Evolutionary conservation across 2,113 vertebrate genomes (phyloP).

Genomic region (Chloebia gouldiae): DNA sequence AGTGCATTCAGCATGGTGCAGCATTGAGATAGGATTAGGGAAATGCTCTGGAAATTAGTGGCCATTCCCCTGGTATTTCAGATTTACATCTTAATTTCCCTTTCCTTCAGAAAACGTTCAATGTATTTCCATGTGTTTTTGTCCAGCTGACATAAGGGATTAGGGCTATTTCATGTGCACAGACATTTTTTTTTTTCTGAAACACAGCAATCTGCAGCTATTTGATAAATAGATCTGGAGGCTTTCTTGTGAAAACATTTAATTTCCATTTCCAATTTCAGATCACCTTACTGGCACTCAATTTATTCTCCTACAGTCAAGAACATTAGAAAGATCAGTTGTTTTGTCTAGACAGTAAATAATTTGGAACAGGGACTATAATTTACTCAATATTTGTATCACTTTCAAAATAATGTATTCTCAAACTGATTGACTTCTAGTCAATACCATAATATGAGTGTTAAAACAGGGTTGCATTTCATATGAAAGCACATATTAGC

Average conservation of each 20-base stretch:
- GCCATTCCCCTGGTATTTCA: background rate
- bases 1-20: background rate
- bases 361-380: background rate
- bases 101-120: background rate
- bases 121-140: background rate
- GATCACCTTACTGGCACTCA: background rate
- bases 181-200: background rate
- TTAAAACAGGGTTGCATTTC: background rate
- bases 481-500: background rate
- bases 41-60: background rate
- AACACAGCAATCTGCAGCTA: background rate
- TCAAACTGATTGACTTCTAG: background rate
- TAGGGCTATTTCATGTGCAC: background rate
- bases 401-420: background rate
- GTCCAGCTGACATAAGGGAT: background rate
- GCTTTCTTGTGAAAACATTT: background rate
- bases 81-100: background rate
- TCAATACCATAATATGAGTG: background rate
- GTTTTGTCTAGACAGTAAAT: background rate
- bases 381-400: background rate
- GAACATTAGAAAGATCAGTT: background rate
- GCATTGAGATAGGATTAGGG: background rate
- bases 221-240: background rate
- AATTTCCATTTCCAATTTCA: background rate
- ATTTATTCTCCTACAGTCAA: background rate